Conservation (phyloP, 2,797 vertebrate genomes). For the Artibeus lituratus region DNA sequence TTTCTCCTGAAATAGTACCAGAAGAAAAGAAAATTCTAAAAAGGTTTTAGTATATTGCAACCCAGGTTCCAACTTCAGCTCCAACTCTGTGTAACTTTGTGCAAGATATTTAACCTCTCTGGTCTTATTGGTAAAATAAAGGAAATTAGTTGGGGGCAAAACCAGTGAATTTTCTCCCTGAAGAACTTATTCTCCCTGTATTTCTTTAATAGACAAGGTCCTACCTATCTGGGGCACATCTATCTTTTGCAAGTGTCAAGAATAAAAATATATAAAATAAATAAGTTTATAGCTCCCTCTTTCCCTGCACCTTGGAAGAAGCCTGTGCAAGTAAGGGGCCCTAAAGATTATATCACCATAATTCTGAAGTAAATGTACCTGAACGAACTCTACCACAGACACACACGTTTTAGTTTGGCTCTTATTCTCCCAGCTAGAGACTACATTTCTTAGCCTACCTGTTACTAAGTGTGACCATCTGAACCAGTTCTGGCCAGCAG, state of each 20-base stretch:
- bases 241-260: neutral
- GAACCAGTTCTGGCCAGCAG: neutral
- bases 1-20: neutral
- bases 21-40: neutral
- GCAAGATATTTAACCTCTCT: neutral
- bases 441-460: neutral
- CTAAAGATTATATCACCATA: neutral
- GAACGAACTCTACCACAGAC: neutral
- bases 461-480: neutral
- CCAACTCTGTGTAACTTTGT: neutral
- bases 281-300: neutral
- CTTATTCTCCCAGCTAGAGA: neutral
- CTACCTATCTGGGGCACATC: neutral
- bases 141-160: neutral
- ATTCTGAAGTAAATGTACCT: neutral
- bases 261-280: neutral
- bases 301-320: neutral
- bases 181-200: neutral
- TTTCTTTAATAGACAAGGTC: neutral
- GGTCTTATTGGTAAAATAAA: neutral
- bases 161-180: neutral
- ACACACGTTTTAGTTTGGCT: neutral
- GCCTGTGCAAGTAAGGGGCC: accelerated
- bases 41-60: neutral
- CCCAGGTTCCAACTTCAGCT: neutral